A percentile compares a stretch with the other conserved stretches of the same genome.
phyloP scores from a whole-genome alignment of 2,113 vertebrate species.

The Myotis brandtii region DNA sequence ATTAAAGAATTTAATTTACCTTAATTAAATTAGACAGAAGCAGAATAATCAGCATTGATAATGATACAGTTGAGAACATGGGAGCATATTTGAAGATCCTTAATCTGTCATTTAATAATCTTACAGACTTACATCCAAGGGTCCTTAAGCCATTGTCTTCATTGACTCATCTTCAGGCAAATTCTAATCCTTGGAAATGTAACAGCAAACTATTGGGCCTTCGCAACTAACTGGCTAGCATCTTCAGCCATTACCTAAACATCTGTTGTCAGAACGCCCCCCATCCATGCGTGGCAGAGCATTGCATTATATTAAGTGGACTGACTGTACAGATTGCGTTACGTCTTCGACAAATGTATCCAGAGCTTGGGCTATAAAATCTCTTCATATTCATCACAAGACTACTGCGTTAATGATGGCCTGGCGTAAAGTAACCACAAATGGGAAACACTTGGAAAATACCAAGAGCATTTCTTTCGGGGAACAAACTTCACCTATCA shows the following conservation, averaged over 20 bases:
- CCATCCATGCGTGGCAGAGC: conserved; percentile 81
- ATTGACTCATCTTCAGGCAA: conserved; percentile 85
- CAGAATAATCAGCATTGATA: conserved; percentile 82
- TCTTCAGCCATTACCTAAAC: conserved; percentile 84
- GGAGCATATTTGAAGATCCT: conserved; percentile 86
- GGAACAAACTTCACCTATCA: conserved; percentile 74
- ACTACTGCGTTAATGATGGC: conserved; percentile 80
- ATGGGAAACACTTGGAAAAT: conserved; percentile 61
- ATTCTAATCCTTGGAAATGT: conserved; percentile 88
- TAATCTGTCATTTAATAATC: conserved; percentile 88
- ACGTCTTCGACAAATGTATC: conserved; percentile 56
- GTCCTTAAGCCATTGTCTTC: conserved; percentile 86
- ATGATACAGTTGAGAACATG: conserved; percentile 85
- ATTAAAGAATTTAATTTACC: conserved; percentile 83
- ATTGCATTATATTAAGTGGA: conserved; percentile 78
- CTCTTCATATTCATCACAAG: neutral
- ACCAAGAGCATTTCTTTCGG: conserved; percentile 56
- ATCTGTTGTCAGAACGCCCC: conserved; percentile 83
- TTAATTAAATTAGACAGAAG: conserved; percentile 86
- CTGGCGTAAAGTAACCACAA: conserved; percentile 74
- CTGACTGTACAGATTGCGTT: conserved; percentile 80
- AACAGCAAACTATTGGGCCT: conserved; percentile 84
- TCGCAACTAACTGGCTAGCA: conserved; percentile 84
- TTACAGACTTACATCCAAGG: conserved; percentile 86
- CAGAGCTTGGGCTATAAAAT: conserved; percentile 58